Evolutionary conservation across 2,797 vertebrate species (phyloP).

Genomic region (Forpus xanthops): DNA sequence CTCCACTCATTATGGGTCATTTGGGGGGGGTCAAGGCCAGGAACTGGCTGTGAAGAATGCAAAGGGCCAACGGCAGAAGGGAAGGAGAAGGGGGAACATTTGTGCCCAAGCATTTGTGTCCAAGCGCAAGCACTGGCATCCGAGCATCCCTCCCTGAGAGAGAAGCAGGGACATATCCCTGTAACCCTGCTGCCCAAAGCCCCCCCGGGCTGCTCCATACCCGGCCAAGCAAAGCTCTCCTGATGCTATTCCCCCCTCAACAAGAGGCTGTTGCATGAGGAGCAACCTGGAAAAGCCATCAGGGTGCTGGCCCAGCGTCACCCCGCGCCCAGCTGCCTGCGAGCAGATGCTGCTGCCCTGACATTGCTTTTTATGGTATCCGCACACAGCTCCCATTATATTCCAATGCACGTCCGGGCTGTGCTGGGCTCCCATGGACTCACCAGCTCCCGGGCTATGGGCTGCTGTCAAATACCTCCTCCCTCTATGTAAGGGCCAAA

Average conservation of each 20-base stretch:
- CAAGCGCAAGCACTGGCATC: neutral
- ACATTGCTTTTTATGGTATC: conserved; percentile 35
- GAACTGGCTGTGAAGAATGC: neutral
- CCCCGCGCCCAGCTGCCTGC: neutral
- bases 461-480: neutral
- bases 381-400: neutral
- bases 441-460: neutral
- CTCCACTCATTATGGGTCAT: neutral
- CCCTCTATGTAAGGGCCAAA: neutral
- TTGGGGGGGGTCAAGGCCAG: neutral
- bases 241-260: neutral
- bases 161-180: accelerated
- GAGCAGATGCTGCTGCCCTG: conserved; percentile 16
- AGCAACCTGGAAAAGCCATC: conserved; percentile 30
- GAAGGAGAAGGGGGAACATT: neutral
- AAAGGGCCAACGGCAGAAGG: neutral
- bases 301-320: conserved; percentile 2
- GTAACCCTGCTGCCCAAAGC: neutral
- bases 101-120: accelerated
- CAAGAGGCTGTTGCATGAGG: neutral
- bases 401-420: neutral
- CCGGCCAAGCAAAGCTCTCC: neutral
- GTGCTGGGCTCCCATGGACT: neutral
- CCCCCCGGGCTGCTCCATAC: neutral
- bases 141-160: accelerated